Evolutionary conservation across 2,888 invertebrate species (phyloP).

Genomic region (Parnassius orleans): DNA sequence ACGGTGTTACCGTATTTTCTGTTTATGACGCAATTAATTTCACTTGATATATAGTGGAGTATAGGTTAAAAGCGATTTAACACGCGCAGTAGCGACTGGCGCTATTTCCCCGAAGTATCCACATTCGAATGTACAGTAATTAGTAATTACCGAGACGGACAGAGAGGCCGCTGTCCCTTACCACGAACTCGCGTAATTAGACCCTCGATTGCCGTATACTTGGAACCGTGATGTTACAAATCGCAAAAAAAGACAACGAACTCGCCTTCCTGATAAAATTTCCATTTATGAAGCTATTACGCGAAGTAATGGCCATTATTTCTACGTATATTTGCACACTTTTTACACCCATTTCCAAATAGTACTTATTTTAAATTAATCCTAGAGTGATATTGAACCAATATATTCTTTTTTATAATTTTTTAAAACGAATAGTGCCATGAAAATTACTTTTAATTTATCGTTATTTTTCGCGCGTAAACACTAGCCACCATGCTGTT

Average conservation of each 20-base stretch:
- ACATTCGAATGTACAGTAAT: slow-evolving; percentile 47
- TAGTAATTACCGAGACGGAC: slow-evolving; percentile 50
- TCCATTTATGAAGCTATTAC: slow-evolving; percentile 12
- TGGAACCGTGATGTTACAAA: slow-evolving; percentile 47
- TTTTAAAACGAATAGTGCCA: no score
- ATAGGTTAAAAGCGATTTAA: slow-evolving; percentile 42
- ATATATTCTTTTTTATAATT: no score
- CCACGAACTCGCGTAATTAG: slow-evolving; percentile 61
- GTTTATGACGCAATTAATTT: slow-evolving; percentile 6
- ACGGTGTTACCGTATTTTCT: background rate
- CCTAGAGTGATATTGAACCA: no score
- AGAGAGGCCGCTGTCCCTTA: slow-evolving; percentile 50
- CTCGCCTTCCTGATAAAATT: slow-evolving; percentile 15
- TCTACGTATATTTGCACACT: background rate
- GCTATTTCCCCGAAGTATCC: slow-evolving; percentile 47
- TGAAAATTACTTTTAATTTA: no score
- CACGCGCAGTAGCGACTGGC: slow-evolving; percentile 39
- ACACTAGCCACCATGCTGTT: no score
- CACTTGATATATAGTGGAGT: background rate
- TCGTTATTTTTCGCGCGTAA: no score
- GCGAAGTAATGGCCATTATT: slow-evolving; percentile 3
- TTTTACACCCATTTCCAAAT: background rate
- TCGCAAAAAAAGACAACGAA: slow-evolving; percentile 30
- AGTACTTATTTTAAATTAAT: no score
- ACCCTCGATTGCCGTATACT: slow-evolving; percentile 55